These are phyloP conservation scores for Chloebia gouldiae DNA, from an alignment of 2,113 vertebrate genomes.

Conservation along the genomic window DNA sequence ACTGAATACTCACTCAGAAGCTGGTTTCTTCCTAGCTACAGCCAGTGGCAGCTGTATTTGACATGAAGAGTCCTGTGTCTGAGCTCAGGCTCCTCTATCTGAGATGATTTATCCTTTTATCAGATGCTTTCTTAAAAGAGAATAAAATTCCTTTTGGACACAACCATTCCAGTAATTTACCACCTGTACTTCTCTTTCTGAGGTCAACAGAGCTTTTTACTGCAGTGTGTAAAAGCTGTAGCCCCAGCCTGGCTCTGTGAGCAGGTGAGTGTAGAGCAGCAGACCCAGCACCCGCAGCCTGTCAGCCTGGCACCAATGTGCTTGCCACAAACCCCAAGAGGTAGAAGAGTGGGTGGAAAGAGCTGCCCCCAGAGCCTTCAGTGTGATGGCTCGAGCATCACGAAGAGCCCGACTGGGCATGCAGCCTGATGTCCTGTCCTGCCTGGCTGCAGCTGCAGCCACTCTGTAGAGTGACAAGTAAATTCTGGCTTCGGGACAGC, in stretches of 20 bases:
- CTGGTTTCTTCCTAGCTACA: background rate
- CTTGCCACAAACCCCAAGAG: background rate
- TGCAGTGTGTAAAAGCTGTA: background rate
- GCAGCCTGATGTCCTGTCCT: background rate
- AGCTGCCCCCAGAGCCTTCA: background rate
- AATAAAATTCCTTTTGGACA: background rate
- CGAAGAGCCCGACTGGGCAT: fast-evolving
- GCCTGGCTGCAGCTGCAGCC: background rate
- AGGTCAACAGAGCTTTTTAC: background rate
- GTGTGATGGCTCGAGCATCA: background rate
- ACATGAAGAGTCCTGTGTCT: background rate
- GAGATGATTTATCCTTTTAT: background rate
- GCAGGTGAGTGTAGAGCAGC: fast-evolving
- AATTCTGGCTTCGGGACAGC: background rate
- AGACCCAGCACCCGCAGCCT: background rate
- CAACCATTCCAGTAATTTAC: background rate
- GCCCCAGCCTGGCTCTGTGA: background rate
- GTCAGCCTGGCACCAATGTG: fast-evolving
- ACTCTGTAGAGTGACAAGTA: background rate
- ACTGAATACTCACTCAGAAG: background rate
- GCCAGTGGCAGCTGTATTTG: background rate
- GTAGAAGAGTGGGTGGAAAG: background rate
- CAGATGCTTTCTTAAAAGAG: background rate
- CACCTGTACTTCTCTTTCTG: background rate
- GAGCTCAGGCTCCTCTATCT: background rate